These are phyloP conservation scores for Branchipolynoe longqiensis DNA, from an alignment of 2,888 invertebrate genomes.

Conservation along the genomic window DNA sequence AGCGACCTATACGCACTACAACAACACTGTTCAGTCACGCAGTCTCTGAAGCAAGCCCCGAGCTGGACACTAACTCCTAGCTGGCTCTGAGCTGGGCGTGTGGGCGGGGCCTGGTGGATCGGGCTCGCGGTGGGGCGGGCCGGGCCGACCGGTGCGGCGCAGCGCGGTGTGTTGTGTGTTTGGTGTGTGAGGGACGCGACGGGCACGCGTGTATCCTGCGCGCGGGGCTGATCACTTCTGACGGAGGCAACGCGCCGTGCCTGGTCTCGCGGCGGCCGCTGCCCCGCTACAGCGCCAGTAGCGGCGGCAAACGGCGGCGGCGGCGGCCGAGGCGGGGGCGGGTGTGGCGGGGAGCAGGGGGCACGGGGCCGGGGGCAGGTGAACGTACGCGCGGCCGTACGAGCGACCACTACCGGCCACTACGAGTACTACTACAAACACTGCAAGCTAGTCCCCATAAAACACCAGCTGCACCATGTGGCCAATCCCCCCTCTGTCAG, in stretches of 20 bases:
- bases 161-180: not conserved
- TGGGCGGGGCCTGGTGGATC: no score
- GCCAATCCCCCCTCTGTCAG: not conserved
- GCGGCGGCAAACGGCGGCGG: not conserved
- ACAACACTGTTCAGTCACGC: no score
- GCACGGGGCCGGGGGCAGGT: not conserved
- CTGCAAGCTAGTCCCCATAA: not conserved
- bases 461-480: not conserved
- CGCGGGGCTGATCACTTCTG: conserved; percentile 23
- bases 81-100: not conserved
- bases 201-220: conserved; percentile 17
- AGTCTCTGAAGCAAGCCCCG: no score
- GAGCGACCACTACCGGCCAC: not conserved
- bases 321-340: not conserved
- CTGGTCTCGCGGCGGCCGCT: not conserved
- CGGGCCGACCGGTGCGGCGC: not conserved
- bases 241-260: not conserved
- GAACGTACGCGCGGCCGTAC: not conserved
- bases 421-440: not conserved
- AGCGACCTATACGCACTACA: no score
- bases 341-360: not conserved
- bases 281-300: not conserved
- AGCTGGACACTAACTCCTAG: not conserved
- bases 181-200: not conserved
- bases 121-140: no score